Evolutionary conservation across 2,888 invertebrate genomes (phyloP).

Genomic region (Hybos culiciformis): DNA sequence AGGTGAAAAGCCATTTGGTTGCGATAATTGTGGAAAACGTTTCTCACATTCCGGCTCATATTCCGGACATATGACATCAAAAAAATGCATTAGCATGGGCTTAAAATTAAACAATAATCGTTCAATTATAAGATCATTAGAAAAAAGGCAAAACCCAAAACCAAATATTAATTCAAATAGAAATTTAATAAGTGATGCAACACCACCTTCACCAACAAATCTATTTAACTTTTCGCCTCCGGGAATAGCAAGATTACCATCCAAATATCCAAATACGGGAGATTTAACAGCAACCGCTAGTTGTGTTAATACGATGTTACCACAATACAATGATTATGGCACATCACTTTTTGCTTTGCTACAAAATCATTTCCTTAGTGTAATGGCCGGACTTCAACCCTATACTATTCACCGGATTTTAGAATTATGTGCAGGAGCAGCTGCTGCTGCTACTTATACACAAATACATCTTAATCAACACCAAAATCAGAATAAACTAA

Average conservation of each 20-base stretch:
- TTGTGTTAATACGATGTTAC: constrained; percentile 47
- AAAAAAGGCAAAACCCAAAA: too few relatives aligned
- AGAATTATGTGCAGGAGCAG: constrained; percentile 21
- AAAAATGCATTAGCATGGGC: constrained; percentile 93
- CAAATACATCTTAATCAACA: background rate
- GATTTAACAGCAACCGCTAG: too few relatives aligned
- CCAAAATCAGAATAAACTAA: background rate
- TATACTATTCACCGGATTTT: constrained; percentile 33
- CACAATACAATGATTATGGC: constrained; percentile 46
- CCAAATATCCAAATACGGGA: too few relatives aligned
- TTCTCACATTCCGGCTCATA: constrained; percentile 99
- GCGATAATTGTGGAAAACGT: constrained; percentile 93
- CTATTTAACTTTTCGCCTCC: constrained; percentile 11
- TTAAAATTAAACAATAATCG: constrained; percentile 56
- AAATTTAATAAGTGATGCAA: constrained; percentile 10
- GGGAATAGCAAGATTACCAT: constrained; percentile 12
- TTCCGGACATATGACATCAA: constrained; percentile 98
- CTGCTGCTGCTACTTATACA: constrained; percentile 3
- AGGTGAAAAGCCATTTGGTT: constrained; percentile 96
- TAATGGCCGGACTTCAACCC: constrained; percentile 28
- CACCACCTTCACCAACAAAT: constrained; percentile 8
- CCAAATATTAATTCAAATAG: constrained; percentile 20
- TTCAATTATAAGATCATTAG: constrained; percentile 39
- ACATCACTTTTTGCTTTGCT: too few relatives aligned
- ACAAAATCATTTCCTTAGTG: constrained; percentile 31